Evolutionary conservation across 2,888 invertebrate genomes (phyloP).

Genomic region (Mystacides longicornis): DNA sequence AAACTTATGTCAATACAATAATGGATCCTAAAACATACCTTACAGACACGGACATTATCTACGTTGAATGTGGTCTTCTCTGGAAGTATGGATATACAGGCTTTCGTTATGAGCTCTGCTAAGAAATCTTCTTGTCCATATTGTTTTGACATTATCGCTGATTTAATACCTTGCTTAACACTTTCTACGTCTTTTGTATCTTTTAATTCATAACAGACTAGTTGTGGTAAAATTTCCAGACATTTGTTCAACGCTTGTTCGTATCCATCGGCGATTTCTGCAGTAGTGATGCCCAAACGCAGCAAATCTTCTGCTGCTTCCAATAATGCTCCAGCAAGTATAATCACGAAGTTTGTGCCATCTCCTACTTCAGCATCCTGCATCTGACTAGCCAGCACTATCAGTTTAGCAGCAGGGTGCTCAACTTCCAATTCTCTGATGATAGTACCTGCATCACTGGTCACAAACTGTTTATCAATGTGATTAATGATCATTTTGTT

Average conservation of each 20-base stretch:
- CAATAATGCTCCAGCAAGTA: constrained; percentile 86
- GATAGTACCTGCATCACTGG: constrained; percentile 98
- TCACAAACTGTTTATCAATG: constrained; percentile 96
- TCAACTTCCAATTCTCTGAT: constrained; percentile 93
- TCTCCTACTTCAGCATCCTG: constrained; percentile 98
- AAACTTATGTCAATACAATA: too few relatives aligned
- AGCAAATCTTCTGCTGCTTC: constrained; percentile 89
- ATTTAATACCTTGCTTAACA: constrained; percentile 65
- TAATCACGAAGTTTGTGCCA: constrained; percentile 97
- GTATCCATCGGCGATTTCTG: constrained; percentile 94
- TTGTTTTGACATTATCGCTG: constrained; percentile 95
- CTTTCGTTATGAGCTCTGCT: constrained; percentile 74
- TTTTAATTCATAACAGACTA: constrained; percentile 72
- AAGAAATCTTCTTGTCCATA: constrained; percentile 95
- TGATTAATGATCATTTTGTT: constrained; percentile 99
- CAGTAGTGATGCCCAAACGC: constrained; percentile 90
- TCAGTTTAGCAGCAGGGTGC: constrained; percentile 95
- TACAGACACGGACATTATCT: constrained; percentile 93
- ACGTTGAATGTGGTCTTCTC: constrained; percentile 90
- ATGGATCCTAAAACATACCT: constrained; percentile 53
- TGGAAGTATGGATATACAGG: constrained; percentile 82
- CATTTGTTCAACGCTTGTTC: constrained; percentile 85
- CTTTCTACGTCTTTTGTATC: constrained; percentile 56
- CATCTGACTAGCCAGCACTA: constrained; percentile 95
- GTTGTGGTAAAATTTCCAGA: constrained; percentile 78